Conservation (phyloP, 2,888 invertebrate species). For the Drosophila testacea region DNA sequence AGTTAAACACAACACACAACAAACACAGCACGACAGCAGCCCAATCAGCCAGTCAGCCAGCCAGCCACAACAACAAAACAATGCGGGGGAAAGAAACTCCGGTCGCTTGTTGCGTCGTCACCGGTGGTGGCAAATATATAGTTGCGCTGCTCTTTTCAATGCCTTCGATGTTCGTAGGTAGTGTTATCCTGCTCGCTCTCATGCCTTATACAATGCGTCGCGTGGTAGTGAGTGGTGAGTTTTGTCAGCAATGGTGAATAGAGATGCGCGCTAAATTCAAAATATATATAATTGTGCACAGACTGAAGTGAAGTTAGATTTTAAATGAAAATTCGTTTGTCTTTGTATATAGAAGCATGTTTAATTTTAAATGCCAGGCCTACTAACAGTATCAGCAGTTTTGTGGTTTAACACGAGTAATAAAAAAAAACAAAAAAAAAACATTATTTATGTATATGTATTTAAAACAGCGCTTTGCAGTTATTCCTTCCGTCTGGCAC, state of each 20-base stretch:
- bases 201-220: not conserved
- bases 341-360: constrained; percentile 19
- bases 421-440: constrained; percentile 38
- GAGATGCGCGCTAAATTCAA: constrained; percentile 19
- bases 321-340: not conserved
- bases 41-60: constrained; percentile 20
- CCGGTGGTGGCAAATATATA: not conserved
- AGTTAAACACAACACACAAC: constrained; percentile 41
- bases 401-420: constrained; percentile 37
- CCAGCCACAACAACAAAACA: constrained; percentile 43
- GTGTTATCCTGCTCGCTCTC: constrained; percentile 22
- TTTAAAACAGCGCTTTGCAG: not conserved
- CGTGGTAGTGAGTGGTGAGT: constrained; percentile 31
- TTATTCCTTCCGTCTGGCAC: constrained; percentile 88
- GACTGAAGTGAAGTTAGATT: not conserved
- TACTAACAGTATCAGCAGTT: constrained; percentile 33
- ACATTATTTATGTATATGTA: constrained; percentile 13
- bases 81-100: constrained; percentile 27
- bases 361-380: constrained; percentile 37
- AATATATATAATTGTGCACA: no score
- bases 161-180: not conserved
- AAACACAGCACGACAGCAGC: constrained; percentile 26
- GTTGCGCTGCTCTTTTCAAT: constrained; percentile 33
- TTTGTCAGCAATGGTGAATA: constrained; percentile 32
- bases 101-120: constrained; percentile 57